Evolutionary conservation across 2,113 vertebrate genomes (phyloP).

Genomic region (Tragulus kanchil): DNA sequence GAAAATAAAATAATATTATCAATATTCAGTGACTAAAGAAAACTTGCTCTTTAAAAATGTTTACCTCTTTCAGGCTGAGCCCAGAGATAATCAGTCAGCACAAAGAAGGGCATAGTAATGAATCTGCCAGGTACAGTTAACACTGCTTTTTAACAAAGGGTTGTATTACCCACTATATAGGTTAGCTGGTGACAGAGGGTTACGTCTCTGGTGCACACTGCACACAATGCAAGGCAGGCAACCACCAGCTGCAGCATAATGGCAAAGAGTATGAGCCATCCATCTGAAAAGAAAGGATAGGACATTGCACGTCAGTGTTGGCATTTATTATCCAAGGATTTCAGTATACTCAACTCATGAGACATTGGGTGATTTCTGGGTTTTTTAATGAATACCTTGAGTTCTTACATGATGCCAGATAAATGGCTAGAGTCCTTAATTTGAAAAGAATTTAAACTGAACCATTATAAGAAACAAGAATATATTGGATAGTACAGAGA

Average conservation of each 20-base stretch:
- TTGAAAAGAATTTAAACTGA: neutral
- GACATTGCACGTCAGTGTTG: neutral
- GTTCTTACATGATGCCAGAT: neutral
- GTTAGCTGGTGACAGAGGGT: slow-evolving; percentile 88
- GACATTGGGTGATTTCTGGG: neutral
- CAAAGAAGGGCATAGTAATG: neutral
- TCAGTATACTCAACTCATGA: neutral
- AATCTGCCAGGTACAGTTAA: neutral
- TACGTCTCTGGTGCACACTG: slow-evolving; percentile 84
- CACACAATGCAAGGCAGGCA: slow-evolving; percentile 86
- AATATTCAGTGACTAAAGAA: neutral
- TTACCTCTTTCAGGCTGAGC: neutral
- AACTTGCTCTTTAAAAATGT: slow-evolving; percentile 19
- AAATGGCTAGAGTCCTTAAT: neutral
- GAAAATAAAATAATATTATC: slow-evolving; percentile 16
- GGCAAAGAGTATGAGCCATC: slow-evolving; percentile 82
- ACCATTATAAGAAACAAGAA: neutral
- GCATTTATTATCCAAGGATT: neutral
- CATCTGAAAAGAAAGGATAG: slow-evolving; percentile 82
- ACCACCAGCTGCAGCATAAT: slow-evolving; percentile 62
- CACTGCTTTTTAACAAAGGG: neutral
- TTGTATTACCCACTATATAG: slow-evolving; percentile 84
- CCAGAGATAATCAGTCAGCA: neutral
- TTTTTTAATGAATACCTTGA: neutral
- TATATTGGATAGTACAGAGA: neutral